phyloP scores from a whole-genome alignment of 2,113 vertebrate genomes.

The Silurus glanis region DNA sequence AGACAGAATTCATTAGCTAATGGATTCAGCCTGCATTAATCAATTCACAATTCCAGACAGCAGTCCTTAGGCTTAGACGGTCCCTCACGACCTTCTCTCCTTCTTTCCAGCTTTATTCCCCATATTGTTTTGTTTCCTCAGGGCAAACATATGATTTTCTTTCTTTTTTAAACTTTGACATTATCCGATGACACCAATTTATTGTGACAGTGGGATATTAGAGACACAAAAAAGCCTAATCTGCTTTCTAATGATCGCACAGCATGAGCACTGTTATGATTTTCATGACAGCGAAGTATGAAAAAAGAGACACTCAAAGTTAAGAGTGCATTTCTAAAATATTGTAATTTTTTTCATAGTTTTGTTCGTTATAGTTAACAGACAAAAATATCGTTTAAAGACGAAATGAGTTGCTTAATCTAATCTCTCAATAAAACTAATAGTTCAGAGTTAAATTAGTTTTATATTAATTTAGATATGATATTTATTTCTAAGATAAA shows the following conservation, averaged over 20 bases:
- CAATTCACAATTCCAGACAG: slow-evolving; percentile 57
- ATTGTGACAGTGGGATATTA: slow-evolving; percentile 37
- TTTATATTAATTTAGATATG: no score
- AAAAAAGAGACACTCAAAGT: background rate
- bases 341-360: background rate
- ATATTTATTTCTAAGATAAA: no score
- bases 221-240: background rate
- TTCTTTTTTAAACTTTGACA: slow-evolving; percentile 18
- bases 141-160: slow-evolving; percentile 24
- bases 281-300: background rate
- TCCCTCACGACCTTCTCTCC: slow-evolving; percentile 26
- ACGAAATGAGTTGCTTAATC: background rate
- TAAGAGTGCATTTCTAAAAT: background rate
- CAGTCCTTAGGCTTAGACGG: slow-evolving; percentile 40
- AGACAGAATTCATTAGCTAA: slow-evolving; percentile 63
- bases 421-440: no score
- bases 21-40: slow-evolving; percentile 58
- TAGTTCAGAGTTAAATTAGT: no score
- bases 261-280: background rate
- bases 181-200: slow-evolving; percentile 26
- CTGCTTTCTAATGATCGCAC: slow-evolving; percentile 23
- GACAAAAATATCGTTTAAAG: background rate
- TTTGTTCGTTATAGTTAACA: background rate
- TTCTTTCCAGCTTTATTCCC: background rate
- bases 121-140: slow-evolving; percentile 14